Evolutionary conservation across 2,797 vertebrate species (phyloP).

Genomic region (Mormyrops boulengeri): DNA sequence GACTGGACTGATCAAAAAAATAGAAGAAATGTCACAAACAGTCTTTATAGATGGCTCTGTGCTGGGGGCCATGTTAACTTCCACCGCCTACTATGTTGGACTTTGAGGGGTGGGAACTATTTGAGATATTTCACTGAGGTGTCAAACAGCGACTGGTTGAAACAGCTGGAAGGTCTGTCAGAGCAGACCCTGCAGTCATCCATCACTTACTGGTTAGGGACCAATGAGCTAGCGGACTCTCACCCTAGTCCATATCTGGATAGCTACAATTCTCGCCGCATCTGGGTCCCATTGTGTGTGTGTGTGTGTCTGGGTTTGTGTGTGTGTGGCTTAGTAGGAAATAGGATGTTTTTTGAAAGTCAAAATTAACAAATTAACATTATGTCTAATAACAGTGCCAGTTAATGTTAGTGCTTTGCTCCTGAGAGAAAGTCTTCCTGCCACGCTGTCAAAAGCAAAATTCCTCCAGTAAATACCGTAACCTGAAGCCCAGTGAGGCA

Average conservation of each 20-base stretch:
- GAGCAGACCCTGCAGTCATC: background rate
- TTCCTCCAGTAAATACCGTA: background rate
- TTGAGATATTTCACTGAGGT: background rate
- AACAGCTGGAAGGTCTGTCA: background rate
- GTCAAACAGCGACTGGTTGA: background rate
- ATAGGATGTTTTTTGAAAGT: background rate
- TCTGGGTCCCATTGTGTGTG: background rate
- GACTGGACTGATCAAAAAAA: background rate
- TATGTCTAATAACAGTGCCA: background rate
- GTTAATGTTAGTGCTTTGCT: background rate
- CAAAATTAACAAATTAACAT: background rate
- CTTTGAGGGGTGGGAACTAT: background rate
- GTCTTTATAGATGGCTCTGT: background rate
- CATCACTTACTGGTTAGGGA: constrained; percentile 1
- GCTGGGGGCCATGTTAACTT: background rate
- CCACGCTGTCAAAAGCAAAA: background rate
- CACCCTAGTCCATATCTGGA: background rate
- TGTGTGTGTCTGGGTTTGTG: background rate
- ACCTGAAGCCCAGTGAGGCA: background rate
- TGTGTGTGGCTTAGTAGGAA: background rate
- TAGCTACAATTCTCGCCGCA: background rate
- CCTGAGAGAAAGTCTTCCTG: background rate
- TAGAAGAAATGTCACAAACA: constrained; percentile 56
- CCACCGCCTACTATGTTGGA: background rate
- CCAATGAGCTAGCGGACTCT: background rate